These are phyloP conservation scores for Diabrotica balteata DNA, from an alignment of 2,888 invertebrate species.

Conservation along the genomic window DNA sequence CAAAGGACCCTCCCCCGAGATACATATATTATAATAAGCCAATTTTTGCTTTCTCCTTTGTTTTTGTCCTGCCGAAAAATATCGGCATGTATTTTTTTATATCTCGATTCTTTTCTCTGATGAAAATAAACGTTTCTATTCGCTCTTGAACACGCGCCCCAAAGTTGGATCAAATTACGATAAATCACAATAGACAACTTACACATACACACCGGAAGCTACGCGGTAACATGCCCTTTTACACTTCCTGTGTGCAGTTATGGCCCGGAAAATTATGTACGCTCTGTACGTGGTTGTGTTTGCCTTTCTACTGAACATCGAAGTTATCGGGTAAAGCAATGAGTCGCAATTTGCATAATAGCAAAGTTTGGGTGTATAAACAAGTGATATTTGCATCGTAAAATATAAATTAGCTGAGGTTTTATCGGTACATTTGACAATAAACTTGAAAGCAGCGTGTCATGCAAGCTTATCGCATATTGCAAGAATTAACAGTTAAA, in stretches of 20 bases:
- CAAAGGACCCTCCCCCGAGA: not conserved
- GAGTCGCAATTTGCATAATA: too few species aligned
- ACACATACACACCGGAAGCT: slow-evolving; percentile 37
- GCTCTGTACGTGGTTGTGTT: not conserved
- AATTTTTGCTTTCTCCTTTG: not conserved
- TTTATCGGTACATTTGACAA: too few species aligned
- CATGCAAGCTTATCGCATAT: too few species aligned
- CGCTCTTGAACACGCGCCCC: slow-evolving; percentile 29
- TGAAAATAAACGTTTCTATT: slow-evolving; percentile 21
- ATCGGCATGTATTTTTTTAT: slow-evolving; percentile 14
- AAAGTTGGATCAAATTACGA: slow-evolving; percentile 38
- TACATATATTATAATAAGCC: not conserved
- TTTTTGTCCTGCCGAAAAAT: slow-evolving; percentile 11
- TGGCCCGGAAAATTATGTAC: slow-evolving; percentile 14
- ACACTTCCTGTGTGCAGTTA: slow-evolving; percentile 32
- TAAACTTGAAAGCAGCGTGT: too few species aligned
- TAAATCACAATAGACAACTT: slow-evolving; percentile 40
- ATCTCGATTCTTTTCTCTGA: slow-evolving; percentile 19
- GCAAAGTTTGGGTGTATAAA: too few species aligned
- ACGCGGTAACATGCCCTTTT: slow-evolving; percentile 37
- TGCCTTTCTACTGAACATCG: too few species aligned
- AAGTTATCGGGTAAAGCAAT: too few species aligned
- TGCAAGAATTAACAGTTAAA: too few species aligned
- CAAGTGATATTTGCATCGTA: too few species aligned
- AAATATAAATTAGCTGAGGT: too few species aligned